Percentiles rank a stretch among this genome's conserved stretches.
Evolutionary conservation across 2,888 invertebrate genomes (phyloP).

Genomic region (Cephus runcator): DNA sequence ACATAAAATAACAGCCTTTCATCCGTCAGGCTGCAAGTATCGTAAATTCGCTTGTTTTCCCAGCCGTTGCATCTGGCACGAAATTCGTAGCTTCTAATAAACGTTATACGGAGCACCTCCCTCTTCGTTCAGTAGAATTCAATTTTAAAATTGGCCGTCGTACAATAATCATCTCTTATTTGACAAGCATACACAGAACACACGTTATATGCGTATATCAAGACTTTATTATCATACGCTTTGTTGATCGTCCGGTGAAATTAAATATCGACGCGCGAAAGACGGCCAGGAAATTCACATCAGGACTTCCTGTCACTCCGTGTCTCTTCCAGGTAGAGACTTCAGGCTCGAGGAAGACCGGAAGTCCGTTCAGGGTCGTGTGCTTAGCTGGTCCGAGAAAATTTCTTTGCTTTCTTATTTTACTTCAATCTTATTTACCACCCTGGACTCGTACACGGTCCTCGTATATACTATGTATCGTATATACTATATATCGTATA

Average conservation of each 20-base stretch:
- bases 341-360: not conserved
- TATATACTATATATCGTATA: too few relatives aligned
- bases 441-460: not conserved
- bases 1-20: not conserved
- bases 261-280: not conserved
- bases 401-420: not conserved
- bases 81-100: not conserved
- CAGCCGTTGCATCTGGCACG: slow-evolving; percentile 2
- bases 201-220: too few relatives aligned
- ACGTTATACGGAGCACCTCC: not conserved
- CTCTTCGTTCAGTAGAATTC: too few relatives aligned
- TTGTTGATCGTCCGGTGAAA: too few relatives aligned
- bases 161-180: too few relatives aligned
- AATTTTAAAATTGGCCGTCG: too few relatives aligned
- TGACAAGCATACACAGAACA: too few relatives aligned
- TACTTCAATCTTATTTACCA: not conserved
- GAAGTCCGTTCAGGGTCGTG: not conserved
- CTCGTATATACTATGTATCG: too few relatives aligned
- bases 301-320: not conserved
- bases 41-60: not conserved
- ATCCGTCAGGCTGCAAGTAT: not conserved
- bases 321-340: not conserved
- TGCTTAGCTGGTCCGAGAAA: not conserved
- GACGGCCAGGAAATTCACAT: not conserved
- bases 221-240: too few relatives aligned